Conservation (phyloP, 2,797 vertebrate species). For the Chloroceryle amazona region DNA sequence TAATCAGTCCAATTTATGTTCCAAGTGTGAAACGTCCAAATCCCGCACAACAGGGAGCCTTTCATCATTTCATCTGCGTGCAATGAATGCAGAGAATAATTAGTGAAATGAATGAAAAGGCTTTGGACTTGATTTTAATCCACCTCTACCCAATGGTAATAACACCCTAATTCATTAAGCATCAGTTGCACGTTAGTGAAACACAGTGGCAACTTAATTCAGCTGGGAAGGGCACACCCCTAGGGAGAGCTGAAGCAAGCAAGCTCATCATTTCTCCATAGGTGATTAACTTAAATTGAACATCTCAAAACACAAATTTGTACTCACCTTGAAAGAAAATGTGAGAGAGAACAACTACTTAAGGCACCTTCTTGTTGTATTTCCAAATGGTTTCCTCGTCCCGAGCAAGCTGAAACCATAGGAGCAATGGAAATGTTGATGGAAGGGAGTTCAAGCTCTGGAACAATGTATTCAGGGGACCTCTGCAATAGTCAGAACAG, state of each 20-base stretch:
- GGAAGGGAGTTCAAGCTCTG: neutral
- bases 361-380: neutral
- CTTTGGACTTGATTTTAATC: constrained; percentile 59
- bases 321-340: constrained; percentile 6
- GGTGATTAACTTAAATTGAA: constrained; percentile 11
- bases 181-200: constrained; percentile 42
- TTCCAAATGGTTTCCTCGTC: neutral
- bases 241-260: neutral
- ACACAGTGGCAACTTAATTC: constrained; percentile 55
- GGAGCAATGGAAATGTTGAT: neutral
- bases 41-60: constrained; percentile 31
- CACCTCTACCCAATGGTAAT: constrained; percentile 54
- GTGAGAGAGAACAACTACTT: neutral
- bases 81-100: constrained; percentile 65
- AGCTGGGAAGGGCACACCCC: constrained; percentile 12
- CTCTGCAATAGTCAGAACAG: neutral
- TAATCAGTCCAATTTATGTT: constrained; percentile 66
- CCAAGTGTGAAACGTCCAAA: constrained; percentile 68
- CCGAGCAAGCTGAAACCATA: neutral
- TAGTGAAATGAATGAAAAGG: constrained; percentile 53
- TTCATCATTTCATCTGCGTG: constrained; percentile 65
- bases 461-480: neutral
- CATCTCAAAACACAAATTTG: neutral
- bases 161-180: constrained; percentile 61
- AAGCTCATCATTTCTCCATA: neutral